Evolutionary conservation across 2,797 vertebrate genomes (phyloP).

Genomic region (Silurus lanzhouensis): DNA sequence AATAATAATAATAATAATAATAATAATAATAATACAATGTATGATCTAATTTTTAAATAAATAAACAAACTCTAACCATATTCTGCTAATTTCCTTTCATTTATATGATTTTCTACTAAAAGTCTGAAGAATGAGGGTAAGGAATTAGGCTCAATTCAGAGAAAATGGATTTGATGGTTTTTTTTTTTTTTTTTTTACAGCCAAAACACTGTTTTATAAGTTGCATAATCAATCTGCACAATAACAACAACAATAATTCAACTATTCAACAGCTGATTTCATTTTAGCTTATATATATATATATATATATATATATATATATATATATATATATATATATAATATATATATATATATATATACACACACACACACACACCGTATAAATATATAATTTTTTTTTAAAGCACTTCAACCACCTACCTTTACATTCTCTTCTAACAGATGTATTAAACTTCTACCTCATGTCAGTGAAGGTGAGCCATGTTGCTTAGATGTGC

Average conservation of each 20-base stretch:
- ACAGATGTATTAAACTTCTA: conserved; percentile 74
- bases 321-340: too few species aligned
- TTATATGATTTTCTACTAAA: not conserved
- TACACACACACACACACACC: too few species aligned
- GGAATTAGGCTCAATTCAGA: too few species aligned
- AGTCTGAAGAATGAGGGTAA: not conserved
- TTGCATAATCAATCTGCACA: not conserved
- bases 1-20: not conserved
- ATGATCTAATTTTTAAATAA: not conserved
- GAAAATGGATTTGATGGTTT: not conserved
- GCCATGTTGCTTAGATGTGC: conserved; percentile 71
- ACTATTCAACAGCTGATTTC: not conserved
- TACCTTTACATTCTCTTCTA: conserved; percentile 67
- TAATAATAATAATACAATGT: not conserved
- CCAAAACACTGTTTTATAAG: not conserved
- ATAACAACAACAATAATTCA: not conserved
- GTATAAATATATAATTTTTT: not conserved
- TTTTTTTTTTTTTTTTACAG: not conserved
- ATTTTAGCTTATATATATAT: not conserved
- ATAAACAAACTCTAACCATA: not conserved
- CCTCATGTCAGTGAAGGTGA: conserved; percentile 64
- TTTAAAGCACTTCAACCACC: conserved; percentile 50
- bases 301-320: too few species aligned
- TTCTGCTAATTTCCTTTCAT: not conserved
- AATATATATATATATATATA: too few species aligned